Percentiles rank a stretch among this genome's conserved stretches.
phyloP scores from a whole-genome alignment of 2,113 vertebrate genomes.

The Brienomyrus brachyistius region DNA sequence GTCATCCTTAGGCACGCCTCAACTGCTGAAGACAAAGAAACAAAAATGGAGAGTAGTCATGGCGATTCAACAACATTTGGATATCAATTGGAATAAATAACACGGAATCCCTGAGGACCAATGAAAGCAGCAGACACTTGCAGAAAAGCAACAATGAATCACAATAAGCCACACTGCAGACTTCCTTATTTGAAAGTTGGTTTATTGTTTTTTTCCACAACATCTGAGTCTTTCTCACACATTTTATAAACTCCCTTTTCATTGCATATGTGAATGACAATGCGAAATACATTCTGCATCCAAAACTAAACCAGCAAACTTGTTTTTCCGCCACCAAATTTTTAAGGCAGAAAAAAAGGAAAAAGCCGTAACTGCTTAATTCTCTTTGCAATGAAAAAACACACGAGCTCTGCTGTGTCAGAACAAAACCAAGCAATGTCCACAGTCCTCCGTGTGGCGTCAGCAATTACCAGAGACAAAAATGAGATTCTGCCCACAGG shows the following conservation, averaged over 20 bases:
- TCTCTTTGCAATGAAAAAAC: not conserved
- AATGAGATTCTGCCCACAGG: not conserved
- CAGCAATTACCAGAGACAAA: not conserved
- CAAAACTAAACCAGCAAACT: not conserved
- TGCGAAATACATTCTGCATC: not conserved
- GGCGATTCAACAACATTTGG: conserved; percentile 9
- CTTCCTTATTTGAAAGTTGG: not conserved
- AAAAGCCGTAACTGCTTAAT: not conserved
- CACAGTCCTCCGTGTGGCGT: not conserved
- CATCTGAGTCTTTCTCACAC: not conserved
- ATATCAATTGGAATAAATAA: conserved; percentile 33
- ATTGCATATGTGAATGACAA: not conserved
- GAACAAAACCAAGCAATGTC: not conserved
- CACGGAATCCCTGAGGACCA: conserved; percentile 47
- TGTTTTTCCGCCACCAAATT: not conserved
- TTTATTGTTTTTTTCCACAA: not conserved
- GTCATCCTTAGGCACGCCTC: not conserved
- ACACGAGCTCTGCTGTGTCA: not conserved
- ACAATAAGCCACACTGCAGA: not conserved
- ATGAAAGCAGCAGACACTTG: not conserved
- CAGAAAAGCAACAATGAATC: not conserved
- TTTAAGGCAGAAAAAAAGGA: not conserved
- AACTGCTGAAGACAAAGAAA: not conserved
- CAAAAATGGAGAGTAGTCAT: not conserved
- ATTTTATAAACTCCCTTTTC: not conserved